Evolutionary conservation across 2,797 vertebrate species (phyloP).

Genomic region (Tenualosa ilisha): DNA sequence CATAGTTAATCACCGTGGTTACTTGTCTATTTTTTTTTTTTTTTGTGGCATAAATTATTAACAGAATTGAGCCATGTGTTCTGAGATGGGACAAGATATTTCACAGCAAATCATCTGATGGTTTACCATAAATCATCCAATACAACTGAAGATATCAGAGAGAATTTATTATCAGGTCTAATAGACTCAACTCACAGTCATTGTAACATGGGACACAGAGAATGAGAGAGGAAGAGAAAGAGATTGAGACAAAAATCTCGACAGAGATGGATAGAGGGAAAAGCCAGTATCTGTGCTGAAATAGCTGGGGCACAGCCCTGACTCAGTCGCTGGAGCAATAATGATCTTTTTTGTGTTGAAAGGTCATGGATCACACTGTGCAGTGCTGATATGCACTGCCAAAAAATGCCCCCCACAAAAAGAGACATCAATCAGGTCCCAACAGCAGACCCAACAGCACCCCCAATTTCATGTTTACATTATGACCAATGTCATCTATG

Average conservation of each 20-base stretch:
- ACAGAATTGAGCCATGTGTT: neutral
- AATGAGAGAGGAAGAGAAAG: neutral
- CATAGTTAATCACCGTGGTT: neutral
- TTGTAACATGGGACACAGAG: neutral
- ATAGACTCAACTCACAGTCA: neutral
- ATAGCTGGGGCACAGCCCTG: neutral
- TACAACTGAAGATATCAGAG: neutral
- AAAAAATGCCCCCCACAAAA: constrained; percentile 67
- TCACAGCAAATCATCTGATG: neutral
- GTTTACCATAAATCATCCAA: neutral
- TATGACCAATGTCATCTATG: neutral
- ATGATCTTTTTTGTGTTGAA: constrained; percentile 71
- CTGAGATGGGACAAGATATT: neutral
- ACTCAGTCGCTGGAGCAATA: constrained; percentile 54
- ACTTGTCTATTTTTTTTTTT: neutral
- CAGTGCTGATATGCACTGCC: constrained; percentile 57
- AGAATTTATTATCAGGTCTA: neutral
- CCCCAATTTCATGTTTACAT: neutral
- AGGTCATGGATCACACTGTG: constrained; percentile 64
- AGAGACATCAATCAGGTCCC: constrained; percentile 57
- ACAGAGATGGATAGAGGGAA: constrained; percentile 33
- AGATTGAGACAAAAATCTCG: neutral
- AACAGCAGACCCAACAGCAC: neutral
- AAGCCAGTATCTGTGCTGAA: constrained; percentile 18
- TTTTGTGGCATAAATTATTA: neutral